Evolutionary conservation across 2,888 invertebrate species (phyloP).

Genomic region (Sclerodermus sp.): DNA sequence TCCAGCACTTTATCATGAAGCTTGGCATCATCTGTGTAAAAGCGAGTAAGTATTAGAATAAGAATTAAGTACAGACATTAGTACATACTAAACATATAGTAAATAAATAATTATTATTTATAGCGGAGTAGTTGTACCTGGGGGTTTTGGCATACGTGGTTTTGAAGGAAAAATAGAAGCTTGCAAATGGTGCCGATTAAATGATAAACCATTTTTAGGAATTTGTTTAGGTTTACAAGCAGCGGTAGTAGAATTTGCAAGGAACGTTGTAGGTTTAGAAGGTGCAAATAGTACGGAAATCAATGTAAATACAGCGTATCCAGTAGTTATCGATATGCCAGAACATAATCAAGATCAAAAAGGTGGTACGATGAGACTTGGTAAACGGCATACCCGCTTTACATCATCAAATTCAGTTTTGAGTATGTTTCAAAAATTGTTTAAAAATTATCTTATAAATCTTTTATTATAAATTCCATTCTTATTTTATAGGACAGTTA

Average conservation of each 20-base stretch:
- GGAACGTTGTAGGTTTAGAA: slow-evolving; percentile 76
- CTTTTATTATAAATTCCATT: neutral
- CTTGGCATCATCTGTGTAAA: slow-evolving; percentile 89
- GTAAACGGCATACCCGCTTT: slow-evolving; percentile 87
- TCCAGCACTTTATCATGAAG: slow-evolving; percentile 86
- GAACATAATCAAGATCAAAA: slow-evolving; percentile 91
- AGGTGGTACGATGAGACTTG: slow-evolving; percentile 98
- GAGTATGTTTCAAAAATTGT: slow-evolving; percentile 60
- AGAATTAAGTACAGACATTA: neutral
- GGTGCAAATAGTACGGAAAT: slow-evolving; percentile 89
- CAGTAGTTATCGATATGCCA: slow-evolving; percentile 97
- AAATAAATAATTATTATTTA: slow-evolving; percentile 27
- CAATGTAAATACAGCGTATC: slow-evolving; percentile 70
- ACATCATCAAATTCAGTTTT: slow-evolving; percentile 62
- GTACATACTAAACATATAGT: neutral
- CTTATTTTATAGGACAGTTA: slow-evolving; percentile 64
- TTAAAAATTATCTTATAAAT: slow-evolving; percentile 6
- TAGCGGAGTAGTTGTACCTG: slow-evolving; percentile 93
- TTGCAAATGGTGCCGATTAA: slow-evolving; percentile 88
- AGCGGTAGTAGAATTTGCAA: slow-evolving; percentile 92
- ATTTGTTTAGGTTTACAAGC: slow-evolving; percentile 98
- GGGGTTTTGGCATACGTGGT: slow-evolving; percentile 95
- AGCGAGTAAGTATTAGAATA: slow-evolving; percentile 68
- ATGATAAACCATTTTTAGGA: slow-evolving; percentile 88
- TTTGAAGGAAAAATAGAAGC: slow-evolving; percentile 96